Evolutionary conservation across 1,140 invertebrate genomes (phyloP).

Genomic region (Helicoverpa zea): DNA sequence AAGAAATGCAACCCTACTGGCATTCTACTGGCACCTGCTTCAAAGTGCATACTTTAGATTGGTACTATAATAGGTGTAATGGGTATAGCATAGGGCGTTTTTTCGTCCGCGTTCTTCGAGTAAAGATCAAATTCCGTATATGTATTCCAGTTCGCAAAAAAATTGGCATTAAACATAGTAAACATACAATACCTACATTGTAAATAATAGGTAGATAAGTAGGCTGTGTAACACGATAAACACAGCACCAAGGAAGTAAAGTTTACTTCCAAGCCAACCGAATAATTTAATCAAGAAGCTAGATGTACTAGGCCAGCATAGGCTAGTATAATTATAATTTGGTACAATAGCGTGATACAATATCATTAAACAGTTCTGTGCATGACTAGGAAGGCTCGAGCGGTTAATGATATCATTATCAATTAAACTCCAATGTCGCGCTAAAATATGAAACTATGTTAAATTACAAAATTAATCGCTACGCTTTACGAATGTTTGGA

Average conservation of each 20-base stretch:
- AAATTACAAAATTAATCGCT: slow-evolving; percentile 28
- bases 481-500: slow-evolving; percentile 20
- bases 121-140: too few relatives aligned
- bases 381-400: slow-evolving; percentile 39
- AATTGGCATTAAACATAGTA: too few relatives aligned
- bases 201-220: too few relatives aligned
- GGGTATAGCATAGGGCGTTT: too few relatives aligned
- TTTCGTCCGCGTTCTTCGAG: too few relatives aligned
- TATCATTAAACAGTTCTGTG: slow-evolving; percentile 39
- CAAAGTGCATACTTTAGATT: too few relatives aligned
- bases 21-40: too few relatives aligned
- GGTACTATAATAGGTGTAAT: too few relatives aligned
- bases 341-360: slow-evolving; percentile 37
- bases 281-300: slow-evolving; percentile 38
- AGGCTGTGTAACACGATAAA: too few relatives aligned
- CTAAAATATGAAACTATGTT: slow-evolving; percentile 47
- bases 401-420: slow-evolving; percentile 48
- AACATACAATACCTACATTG: too few relatives aligned
- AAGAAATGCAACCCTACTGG: too few relatives aligned
- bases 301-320: slow-evolving; percentile 18
- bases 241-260: not conserved
- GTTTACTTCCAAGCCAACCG: not conserved
- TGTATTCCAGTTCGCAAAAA: too few relatives aligned
- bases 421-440: slow-evolving; percentile 46
- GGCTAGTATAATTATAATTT: slow-evolving; percentile 25